phyloP scores from a whole-genome alignment of 2,113 vertebrate species.

The Hippocampus comes region DNA sequence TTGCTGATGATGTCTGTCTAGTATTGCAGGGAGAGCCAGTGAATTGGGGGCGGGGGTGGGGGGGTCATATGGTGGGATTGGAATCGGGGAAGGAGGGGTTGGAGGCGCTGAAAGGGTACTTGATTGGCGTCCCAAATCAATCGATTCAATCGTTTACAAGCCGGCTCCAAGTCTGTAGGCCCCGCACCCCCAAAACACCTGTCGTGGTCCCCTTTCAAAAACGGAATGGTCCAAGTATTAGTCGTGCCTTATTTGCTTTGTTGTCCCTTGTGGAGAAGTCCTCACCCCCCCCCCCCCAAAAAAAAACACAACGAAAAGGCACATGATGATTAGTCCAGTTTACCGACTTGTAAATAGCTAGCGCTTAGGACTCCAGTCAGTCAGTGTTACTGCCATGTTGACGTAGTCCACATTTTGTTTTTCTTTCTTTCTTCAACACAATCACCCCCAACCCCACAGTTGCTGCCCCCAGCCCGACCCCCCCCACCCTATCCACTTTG shows the following conservation, averaged over 20 bases:
- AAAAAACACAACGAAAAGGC: slow-evolving; percentile 27
- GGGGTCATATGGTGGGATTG: slow-evolving; percentile 5
- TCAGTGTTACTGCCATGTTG: slow-evolving; percentile 98
- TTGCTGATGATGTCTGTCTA: slow-evolving; percentile 74
- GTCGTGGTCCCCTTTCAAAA: not conserved
- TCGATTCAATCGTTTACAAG: slow-evolving; percentile 71
- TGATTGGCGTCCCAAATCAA: slow-evolving; percentile 58
- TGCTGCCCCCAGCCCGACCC: not conserved
- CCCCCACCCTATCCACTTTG: slow-evolving; percentile 50
- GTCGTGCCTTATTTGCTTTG: slow-evolving; percentile 98
- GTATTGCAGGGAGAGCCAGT: slow-evolving; percentile 51
- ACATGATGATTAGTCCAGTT: slow-evolving; percentile 68
- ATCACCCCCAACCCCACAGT: slow-evolving; percentile 5
- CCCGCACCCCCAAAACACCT: slow-evolving; percentile 37
- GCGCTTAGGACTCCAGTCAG: slow-evolving; percentile 69
- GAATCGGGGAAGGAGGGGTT: slow-evolving; percentile 8
- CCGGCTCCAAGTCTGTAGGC: slow-evolving; percentile 74
- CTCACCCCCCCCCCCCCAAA: slow-evolving; percentile 5
- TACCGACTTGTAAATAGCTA: slow-evolving; percentile 79
- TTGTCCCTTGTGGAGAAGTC: slow-evolving; percentile 27
- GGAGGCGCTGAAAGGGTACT: slow-evolving; percentile 60
- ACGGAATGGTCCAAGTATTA: slow-evolving; percentile 80
- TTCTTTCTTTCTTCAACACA: not conserved
- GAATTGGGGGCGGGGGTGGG: slow-evolving; percentile 39
- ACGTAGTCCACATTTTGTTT: slow-evolving; percentile 72